Base-by-base conservation (phyloP, 2,113 vertebrate species). In the Phycodurus eques region DNA sequence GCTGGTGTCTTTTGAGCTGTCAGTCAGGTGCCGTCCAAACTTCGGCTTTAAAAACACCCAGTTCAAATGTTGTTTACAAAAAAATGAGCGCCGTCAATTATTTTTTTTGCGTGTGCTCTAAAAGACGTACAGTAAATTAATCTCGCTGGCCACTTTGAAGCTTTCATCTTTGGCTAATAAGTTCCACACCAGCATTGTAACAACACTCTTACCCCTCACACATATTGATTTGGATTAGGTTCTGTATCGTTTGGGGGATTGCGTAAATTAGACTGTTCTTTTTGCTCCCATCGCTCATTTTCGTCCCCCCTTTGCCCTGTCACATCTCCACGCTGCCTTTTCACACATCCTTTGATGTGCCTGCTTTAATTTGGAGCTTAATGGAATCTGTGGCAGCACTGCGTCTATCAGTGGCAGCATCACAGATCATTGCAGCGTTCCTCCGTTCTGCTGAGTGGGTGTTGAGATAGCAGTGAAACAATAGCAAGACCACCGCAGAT, bases 341-440 rank as follows among this genome's bases (percentile, higher is more conserved):
- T 88, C 82, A 56, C 80, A 73, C 75, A 76, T 76, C 78, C 89
- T 93, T 93, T 93, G 91, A 92, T 91, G 89, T 92, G 88, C 84
- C 85, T 83, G 86, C 86, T 92, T 93, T 93, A 92, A 93, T 92
- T 93, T 91, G 82, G 83, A 89, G 89, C 88, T 90, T 92, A 92
- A 92, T 92, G 88, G 88, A 91, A 91, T 92, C 90, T 86, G 84
- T 80, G 83, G 81, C 77, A 84, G 86, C 83, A 87, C 84, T 78
- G 82, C 80, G 83, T 86, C 89, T 92, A 93, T 93, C 89, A 71
- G 86, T 87, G 82, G 83, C 89, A 89, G 85, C 83, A 92, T 93
- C 91, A 71, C 83, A 91, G 83, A 89, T 89, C 88, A 88, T 69
- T 85, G 87, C 87, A 67, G 77, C 76, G 54, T 88, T 89, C 82